Base-by-base conservation (phyloP, 2,113 vertebrate species). In the Falco punctatus region DNA sequence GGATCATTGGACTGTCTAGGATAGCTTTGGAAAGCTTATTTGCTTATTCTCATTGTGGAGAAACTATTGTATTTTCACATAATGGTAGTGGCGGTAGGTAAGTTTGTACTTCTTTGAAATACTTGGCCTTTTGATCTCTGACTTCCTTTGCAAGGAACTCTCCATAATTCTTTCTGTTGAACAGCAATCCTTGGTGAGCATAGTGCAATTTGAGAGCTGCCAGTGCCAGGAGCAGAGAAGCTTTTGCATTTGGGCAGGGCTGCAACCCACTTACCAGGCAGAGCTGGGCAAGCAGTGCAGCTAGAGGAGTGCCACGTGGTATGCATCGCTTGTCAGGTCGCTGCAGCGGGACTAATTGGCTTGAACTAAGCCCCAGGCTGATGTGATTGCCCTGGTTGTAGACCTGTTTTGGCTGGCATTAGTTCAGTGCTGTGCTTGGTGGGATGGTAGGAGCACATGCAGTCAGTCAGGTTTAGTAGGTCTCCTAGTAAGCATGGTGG, bases 301-400 rank as follows among this genome's bases (percentile, higher is more conserved):
- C 26, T 11, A 2, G 12, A 27, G 32, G 26, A 23, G 62, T 14
- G 55, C 48, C 23, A 3, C 2, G 1, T 1, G 6, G 22, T 15
- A 1, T 0, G 9, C 17, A 51, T 13, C 3, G 6, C 9, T 21
- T 61, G 79, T 38, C 33, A 13, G 40, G 55, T 23, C 33, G 33
- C 40, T 46, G 30, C 80, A 26, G 64, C 3, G 2, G 40, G 24
- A 11, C 27, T 14, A 18, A 23, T 1, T 38, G 77, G 57, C 42
- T 62, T 11, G 42, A 57, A 55, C 70, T 33, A 46, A 75, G 77
- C 28, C n/a, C 32, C 0, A 1, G 44, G 44, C 59, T 66, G 51
- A 19, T 30, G 65, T 1, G 28, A 10, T 58, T 18, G 18, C 44
- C 11, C 11, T 38, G 51, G 7, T 2, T 44, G 49, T 38, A 15